phyloP scores from a whole-genome alignment of 1,140 invertebrate genomes.

The Aethina tumida region DNA sequence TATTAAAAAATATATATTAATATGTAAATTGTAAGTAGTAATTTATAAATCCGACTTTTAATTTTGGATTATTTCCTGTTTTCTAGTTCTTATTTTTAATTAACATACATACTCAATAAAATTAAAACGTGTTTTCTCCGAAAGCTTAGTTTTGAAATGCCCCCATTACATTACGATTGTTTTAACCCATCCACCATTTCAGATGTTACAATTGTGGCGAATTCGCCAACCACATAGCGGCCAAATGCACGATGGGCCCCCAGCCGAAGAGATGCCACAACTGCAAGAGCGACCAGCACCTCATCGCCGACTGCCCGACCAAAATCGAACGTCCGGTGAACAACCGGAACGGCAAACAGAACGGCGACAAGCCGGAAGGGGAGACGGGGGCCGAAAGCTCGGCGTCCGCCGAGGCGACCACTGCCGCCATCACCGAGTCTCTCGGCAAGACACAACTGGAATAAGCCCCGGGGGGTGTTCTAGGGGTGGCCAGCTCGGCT shows the following conservation, averaged over 20 bases:
- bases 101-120: no score
- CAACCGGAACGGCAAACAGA: conserved; percentile 1
- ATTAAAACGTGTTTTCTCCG: no score
- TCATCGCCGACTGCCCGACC: conserved; percentile 75
- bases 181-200: conserved; percentile 23
- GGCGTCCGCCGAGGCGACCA: conserved; percentile 3
- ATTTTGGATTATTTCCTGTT: no score
- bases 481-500: no score
- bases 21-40: no score
- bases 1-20: no score
- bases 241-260: conserved; percentile 74
- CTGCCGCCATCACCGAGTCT: conserved; percentile 8
- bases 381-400: conserved; percentile 7
- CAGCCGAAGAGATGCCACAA: conserved; percentile 82
- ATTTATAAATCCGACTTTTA: no score
- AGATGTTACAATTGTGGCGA: conserved; percentile 89
- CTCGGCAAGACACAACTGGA: conserved; percentile 8
- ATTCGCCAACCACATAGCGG: conserved; percentile 82
- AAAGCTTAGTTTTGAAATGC: no score
- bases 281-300: conserved; percentile 75
- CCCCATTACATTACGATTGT: neutral
- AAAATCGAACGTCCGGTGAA: conserved; percentile 23
- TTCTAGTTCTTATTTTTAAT: no score
- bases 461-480: conserved; percentile 10
- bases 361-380: conserved; percentile 4